Base-by-base conservation (phyloP, 1,140 invertebrate species). In the Procambarus virginalis region DNA sequence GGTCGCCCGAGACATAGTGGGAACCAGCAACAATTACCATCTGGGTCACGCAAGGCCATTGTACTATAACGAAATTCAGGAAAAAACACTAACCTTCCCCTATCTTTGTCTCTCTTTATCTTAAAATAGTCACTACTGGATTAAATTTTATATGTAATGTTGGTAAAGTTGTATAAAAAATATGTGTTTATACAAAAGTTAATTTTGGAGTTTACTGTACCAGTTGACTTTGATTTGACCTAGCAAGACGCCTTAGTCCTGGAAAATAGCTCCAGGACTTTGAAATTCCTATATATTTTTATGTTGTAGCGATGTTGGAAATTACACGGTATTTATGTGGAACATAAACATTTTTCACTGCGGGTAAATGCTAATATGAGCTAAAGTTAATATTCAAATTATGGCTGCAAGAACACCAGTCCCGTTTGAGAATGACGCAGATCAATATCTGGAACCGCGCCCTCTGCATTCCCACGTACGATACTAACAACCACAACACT, bases 221-320 rank as follows among this genome's bases (percentile, higher is more conserved):
- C n/a, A 73, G 68, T 4, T 73, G 68, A 73, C 68, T 73, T 73
- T 73, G 68, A 73, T 34, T 73, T 73, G 68, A 73, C 68, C 68
- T 73, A 73, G 68, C 68, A 34, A 34, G 34, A 1, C 34, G 60
- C 60, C 60, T 64, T 20, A 17, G 60, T 64, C 20, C 60, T 64
- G 20, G 60, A 4, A 17, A 64, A 4, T 4, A 34, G 12, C 34
- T 34, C 12, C 51, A 55, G 51, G 1, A 8, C 12, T 20, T 17
- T 20, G 12, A 10, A 64, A 20, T 20, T 64, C 20, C 60, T 20
- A 5, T 64, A 17, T 20, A 34, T 34, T 34, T 34, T 34, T 17
- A 64, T 17, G 10, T 12, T 17, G 17, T 17, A 17, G 4, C 60
- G 60, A 4, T 20, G 14, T 17, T 2, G 60, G 4, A 20, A 64